Conservation (phyloP, 2,888 invertebrate species). For the Brachylomia viminalis region DNA sequence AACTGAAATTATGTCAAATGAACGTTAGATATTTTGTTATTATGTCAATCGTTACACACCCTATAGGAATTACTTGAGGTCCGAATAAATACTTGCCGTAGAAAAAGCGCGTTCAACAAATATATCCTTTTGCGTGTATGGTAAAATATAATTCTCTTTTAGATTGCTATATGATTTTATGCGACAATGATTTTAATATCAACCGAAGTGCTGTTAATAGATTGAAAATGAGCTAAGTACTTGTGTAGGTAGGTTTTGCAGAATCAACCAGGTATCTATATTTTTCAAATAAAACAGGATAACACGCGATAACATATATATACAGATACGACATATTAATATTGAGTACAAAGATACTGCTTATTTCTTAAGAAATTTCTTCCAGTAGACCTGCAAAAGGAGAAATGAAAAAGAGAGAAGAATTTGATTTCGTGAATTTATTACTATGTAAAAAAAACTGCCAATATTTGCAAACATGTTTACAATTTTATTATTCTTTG, state of each 20-base stretch:
- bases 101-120: constrained; percentile 20
- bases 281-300: background rate
- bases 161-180: constrained; percentile 31
- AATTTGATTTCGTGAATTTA: too few species aligned
- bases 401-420: too few species aligned
- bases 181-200: background rate
- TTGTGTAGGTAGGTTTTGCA: background rate
- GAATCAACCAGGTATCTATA: background rate
- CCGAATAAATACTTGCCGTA: background rate
- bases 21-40: too few species aligned
- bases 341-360: too few species aligned
- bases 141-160: background rate
- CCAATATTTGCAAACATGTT: background rate
- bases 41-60: too few species aligned
- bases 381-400: too few species aligned
- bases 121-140: background rate
- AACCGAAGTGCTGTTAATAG: background rate
- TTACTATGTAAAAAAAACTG: background rate
- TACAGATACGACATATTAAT: too few species aligned
- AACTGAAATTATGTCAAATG: too few species aligned
- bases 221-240: background rate
- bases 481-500: too few species aligned
- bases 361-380: too few species aligned
- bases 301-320: background rate
- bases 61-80: too few species aligned